A percentile compares a stretch with the other conserved stretches of the same genome.
Conservation (phyloP, 2,113 vertebrate species). For the Hucho hucho region DNA sequence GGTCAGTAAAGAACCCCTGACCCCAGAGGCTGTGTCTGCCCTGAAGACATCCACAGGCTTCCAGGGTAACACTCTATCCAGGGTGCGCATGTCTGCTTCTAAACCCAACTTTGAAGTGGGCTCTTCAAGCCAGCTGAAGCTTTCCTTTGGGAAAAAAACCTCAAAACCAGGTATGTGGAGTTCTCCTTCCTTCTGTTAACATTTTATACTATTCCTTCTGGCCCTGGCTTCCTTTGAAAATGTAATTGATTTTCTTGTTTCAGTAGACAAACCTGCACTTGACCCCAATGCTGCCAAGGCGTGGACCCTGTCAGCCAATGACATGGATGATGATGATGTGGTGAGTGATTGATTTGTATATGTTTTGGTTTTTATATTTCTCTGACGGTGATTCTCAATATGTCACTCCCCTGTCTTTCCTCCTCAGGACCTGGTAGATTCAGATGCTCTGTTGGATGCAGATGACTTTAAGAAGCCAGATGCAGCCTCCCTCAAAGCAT, state of each 20-base stretch:
- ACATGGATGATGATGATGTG: slow-evolving; percentile 87
- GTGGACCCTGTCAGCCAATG: slow-evolving; percentile 90
- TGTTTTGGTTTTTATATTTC: not conserved
- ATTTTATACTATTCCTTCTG: not conserved
- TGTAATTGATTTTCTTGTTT: not conserved
- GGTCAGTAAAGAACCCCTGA: slow-evolving; percentile 73
- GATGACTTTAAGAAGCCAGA: slow-evolving; percentile 93
- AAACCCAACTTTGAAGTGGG: slow-evolving; percentile 94
- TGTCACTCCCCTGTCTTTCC: not conserved
- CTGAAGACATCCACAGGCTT: slow-evolving; percentile 67
- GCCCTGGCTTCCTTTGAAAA: too few species aligned
- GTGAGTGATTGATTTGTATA: slow-evolving; percentile 67
- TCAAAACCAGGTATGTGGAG: slow-evolving; percentile 54
- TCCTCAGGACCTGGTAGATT: slow-evolving; percentile 88
- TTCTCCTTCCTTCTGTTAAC: not conserved
- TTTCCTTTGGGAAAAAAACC: slow-evolving; percentile 79
- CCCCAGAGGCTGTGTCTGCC: slow-evolving; percentile 58
- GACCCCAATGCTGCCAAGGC: slow-evolving; percentile 82
- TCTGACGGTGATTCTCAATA: not conserved
- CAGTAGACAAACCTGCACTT: slow-evolving; percentile 80
- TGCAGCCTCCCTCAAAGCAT: slow-evolving; percentile 79
- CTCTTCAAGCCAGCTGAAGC: slow-evolving; percentile 85
- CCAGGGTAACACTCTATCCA: slow-evolving; percentile 67
- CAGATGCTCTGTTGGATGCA: slow-evolving; percentile 87
- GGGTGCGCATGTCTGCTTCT: slow-evolving; percentile 77